Percentiles rank a stretch among this genome's conserved stretches.
These are phyloP conservation scores for Hexactinellida sp. DNA, from an alignment of 37 sponge, comb jelly and placozoan genomes.

Conservation along the genomic window DNA sequence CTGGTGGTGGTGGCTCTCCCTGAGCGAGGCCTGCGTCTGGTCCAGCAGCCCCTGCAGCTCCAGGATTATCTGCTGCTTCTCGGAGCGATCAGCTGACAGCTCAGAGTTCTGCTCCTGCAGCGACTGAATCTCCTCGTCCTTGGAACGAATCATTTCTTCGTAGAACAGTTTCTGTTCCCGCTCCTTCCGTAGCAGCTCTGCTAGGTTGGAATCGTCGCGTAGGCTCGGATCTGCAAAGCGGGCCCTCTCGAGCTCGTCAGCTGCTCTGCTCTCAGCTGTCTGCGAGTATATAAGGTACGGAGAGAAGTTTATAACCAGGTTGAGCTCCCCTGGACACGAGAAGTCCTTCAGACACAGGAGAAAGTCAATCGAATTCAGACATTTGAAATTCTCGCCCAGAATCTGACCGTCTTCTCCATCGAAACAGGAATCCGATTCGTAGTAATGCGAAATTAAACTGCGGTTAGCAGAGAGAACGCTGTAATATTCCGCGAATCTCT, in stretches of 20 bases:
- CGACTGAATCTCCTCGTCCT: not conserved
- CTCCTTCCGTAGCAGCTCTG: conserved; percentile 43
- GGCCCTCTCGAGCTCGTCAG: not conserved
- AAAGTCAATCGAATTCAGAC: conserved; percentile 69
- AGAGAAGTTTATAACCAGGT: conserved; percentile 34
- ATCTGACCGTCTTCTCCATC: conserved; percentile 30
- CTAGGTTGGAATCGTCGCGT: not conserved
- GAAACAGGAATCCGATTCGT: conserved; percentile 38
- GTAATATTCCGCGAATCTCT: conserved; percentile 33
- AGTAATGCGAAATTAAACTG: conserved; percentile 15
- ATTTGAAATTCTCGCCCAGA: conserved; percentile 41
- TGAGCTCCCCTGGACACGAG: not conserved
- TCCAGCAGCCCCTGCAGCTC: not conserved
- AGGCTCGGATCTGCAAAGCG: not conserved
- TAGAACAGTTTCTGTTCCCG: conserved; percentile 41
- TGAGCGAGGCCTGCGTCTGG: not conserved
- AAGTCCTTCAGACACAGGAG: conserved; percentile 5
- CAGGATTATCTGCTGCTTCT: not conserved
- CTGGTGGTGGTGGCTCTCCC: conserved; percentile 9
- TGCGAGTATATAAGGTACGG: conserved; percentile 41
- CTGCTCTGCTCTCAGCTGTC: not conserved
- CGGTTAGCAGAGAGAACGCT: not conserved
- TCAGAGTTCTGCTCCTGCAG: conserved; percentile 13
- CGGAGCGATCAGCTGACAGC: not conserved
- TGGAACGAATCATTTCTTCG: conserved; percentile 7